Evolutionary conservation across 2,113 vertebrate genomes (phyloP).

Genomic region (Nothocercus julius): DNA sequence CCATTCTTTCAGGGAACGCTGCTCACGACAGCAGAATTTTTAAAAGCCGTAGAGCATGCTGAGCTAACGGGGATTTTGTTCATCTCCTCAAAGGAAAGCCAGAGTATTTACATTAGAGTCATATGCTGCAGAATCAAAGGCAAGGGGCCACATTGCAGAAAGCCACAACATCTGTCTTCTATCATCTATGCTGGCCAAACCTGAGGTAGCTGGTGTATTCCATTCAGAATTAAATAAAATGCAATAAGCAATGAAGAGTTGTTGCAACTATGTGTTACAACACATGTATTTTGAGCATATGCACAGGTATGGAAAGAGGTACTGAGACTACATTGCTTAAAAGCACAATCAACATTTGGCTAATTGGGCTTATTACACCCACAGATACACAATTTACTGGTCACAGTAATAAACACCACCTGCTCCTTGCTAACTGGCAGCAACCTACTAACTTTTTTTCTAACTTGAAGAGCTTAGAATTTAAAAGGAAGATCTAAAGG

Average conservation of each 20-base stretch:
- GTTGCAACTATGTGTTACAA: neutral
- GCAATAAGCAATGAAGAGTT: neutral
- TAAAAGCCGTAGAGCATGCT: neutral
- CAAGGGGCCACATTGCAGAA: neutral
- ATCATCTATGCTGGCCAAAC: neutral
- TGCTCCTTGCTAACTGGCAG: slow-evolving; percentile 46
- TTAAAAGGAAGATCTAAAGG: neutral
- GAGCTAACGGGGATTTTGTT: neutral
- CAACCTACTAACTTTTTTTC: neutral
- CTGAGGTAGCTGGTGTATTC: neutral
- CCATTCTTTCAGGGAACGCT: neutral
- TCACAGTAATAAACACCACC: slow-evolving; percentile 61
- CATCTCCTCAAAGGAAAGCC: neutral
- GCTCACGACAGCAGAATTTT: neutral
- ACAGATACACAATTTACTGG: slow-evolving; percentile 15
- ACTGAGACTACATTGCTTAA: slow-evolving; percentile 7
- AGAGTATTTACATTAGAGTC: neutral
- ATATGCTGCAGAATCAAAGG: neutral
- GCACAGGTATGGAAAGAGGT: slow-evolving; percentile 44
- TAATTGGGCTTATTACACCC: slow-evolving; percentile 50
- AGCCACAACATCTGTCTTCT: neutral
- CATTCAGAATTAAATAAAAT: neutral
- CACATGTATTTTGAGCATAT: neutral
- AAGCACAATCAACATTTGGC: slow-evolving; percentile 52
- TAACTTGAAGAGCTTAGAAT: neutral